Evolutionary conservation across 1,140 invertebrate genomes (phyloP), one percentile per base, ranked within the genome.

Genomic region (Acromyrmex heyeri): DNA sequence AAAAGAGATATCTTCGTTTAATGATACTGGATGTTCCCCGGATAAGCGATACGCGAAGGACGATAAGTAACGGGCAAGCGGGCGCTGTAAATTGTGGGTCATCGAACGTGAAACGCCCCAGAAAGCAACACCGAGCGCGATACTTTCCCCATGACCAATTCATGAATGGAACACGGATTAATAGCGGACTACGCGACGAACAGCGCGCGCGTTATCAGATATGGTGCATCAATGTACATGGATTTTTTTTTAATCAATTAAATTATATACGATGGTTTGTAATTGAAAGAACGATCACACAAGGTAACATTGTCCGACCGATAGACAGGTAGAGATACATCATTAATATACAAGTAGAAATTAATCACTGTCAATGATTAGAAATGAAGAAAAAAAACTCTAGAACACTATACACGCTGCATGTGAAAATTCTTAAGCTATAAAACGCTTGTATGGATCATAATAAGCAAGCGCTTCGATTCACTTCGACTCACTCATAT

Each of bases 41-140:
- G 79, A 83, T 73, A 83, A 83, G 55, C 69, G 79, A 82, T 82
- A 82, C 67, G 79, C 55, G 38, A 83, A 61, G 79, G 79, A 75
- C 55, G 79, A 75, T 75, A 82, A 82, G 79, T 82, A 83, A 83
- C 79, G 79, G 69, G 62, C 62, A 30, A 67, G 14, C 77, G 77
- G 62, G 24, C 55, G 79, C 55, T 83, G 79, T 62, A 75, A 83
- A 83, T 83, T 83, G 79, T 83, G 69, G 79, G 79, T 83, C 79
- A 83, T 83, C 79, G 79, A 83, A 83, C 79, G 79, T 75, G 79
- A 83, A 83, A 83, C 70, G 79, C 79, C 69, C 79, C 79, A 83
- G 79, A 83, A 83, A 83, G 69, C 55, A 61, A 50, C 38, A 34
- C 24, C 38, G 38, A 3, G 67, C 79, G 79, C 79, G 79, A 83